phyloP scores from a whole-genome alignment of 1,140 invertebrate species.

The Drosophila varians region DNA sequence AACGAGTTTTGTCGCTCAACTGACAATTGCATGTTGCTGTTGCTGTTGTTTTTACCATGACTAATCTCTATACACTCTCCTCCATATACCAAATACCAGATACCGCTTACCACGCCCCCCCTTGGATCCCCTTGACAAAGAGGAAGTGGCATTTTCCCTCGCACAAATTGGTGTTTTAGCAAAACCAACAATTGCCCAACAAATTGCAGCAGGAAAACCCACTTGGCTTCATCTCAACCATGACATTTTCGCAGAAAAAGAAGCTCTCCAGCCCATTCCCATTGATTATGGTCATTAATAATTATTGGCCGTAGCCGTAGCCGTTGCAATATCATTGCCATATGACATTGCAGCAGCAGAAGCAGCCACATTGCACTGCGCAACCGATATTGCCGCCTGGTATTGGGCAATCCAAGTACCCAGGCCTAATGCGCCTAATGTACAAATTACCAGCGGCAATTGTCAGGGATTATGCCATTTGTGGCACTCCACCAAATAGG shows the following conservation, averaged over 20 bases:
- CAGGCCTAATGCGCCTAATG: constrained; percentile 70
- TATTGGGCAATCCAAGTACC: constrained; percentile 51
- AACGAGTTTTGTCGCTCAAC: constrained; percentile 47
- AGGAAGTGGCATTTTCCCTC: constrained; percentile 40
- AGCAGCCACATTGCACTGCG: constrained; percentile 36
- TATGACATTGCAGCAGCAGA: constrained; percentile 5
- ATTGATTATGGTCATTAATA: constrained; percentile 18
- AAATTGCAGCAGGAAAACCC: constrained; percentile 77
- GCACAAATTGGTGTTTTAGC: constrained; percentile 62
- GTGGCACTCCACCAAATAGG: constrained; percentile 71
- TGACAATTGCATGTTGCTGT: constrained; percentile 33
- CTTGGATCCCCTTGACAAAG: constrained; percentile 13
- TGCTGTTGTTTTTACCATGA: constrained; percentile 26
- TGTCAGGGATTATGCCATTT: constrained; percentile 70
- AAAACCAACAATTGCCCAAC: constrained; percentile 68
- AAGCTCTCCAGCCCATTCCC: constrained; percentile 1
- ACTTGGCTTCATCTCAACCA: constrained; percentile 56
- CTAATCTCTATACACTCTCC: constrained; percentile 29
- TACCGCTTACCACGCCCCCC: neutral
- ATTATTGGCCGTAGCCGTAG: constrained; percentile 11
- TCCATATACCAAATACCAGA: neutral
- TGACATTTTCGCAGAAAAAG: constrained; percentile 33
- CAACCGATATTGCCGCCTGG: constrained; percentile 47
- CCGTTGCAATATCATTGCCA: constrained; percentile 31
- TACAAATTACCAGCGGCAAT: constrained; percentile 68